A percentile compares a stretch with the other conserved stretches of the same genome.
Conservation (phyloP, 1,140 invertebrate species). For the Meloidogyne floridensis region DNA sequence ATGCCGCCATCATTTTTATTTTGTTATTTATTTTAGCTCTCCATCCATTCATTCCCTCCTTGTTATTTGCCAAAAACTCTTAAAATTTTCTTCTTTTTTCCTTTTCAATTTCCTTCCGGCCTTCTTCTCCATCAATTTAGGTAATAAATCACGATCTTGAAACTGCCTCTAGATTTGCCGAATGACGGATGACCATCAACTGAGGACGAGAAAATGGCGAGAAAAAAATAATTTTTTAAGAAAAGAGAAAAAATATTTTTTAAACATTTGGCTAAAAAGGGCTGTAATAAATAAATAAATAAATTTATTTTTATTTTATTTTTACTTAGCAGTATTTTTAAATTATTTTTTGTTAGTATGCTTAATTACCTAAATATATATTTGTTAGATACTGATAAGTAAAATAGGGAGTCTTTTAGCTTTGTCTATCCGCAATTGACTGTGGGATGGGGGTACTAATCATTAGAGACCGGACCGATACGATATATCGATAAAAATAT, state of each 20-base stretch:
- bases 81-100: neutral
- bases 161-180: neutral
- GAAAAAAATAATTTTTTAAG: neutral
- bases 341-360: too few species aligned
- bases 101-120: neutral
- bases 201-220: conserved; percentile 8
- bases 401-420: too few species aligned
- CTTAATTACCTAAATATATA: too few species aligned
- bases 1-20: conserved; percentile 2
- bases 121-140: conserved; percentile 6
- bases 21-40: conserved; percentile 6
- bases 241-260: neutral
- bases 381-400: too few species aligned
- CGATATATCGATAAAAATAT: too few species aligned
- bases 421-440: too few species aligned
- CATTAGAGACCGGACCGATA: too few species aligned
- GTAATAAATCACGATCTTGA: neutral
- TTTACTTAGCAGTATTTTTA: too few species aligned
- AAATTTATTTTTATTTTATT: too few species aligned
- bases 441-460: too few species aligned
- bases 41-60: neutral
- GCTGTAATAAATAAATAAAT: too few species aligned
- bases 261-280: neutral
- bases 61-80: neutral
- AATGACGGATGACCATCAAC: neutral